These are phyloP conservation scores for Apodemus agrarius DNA, from an alignment of 2,797 vertebrate species.

Conservation along the genomic window DNA sequence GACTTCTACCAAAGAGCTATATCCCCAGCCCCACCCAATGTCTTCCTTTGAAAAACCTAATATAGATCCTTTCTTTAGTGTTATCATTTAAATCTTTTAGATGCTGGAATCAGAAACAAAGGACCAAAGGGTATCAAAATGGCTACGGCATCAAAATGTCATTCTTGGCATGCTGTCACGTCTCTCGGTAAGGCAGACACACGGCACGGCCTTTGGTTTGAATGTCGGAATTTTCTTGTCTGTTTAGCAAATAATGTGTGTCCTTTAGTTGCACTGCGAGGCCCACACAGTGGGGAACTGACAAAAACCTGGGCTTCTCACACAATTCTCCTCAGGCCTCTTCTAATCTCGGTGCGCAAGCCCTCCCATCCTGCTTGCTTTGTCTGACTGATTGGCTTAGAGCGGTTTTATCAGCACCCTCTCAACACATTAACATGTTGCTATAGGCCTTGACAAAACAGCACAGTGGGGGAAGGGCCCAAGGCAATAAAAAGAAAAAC, in stretches of 20 bases:
- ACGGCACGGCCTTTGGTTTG: background rate
- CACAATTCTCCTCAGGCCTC: background rate
- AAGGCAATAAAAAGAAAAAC: conserved; percentile 8
- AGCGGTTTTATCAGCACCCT: background rate
- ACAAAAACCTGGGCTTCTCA: background rate
- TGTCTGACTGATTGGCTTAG: background rate
- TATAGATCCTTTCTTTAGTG: background rate
- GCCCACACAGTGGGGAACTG: background rate
- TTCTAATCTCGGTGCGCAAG: too few relatives aligned
- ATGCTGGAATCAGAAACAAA: background rate
- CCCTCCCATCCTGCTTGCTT: background rate
- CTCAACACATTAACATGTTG: background rate
- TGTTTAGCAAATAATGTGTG: background rate
- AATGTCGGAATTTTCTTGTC: background rate
- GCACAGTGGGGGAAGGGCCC: background rate
- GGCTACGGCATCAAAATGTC: background rate
- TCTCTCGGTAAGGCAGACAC: background rate
- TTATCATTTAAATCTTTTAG: background rate
- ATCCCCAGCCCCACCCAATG: background rate
- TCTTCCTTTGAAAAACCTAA: background rate
- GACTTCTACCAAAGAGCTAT: background rate
- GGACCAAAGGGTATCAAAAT: background rate
- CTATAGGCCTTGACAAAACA: background rate
- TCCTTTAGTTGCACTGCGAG: rapidly evolving
- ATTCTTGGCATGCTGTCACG: background rate